Evolutionary conservation across 1,140 invertebrate genomes (phyloP).

Genomic region (Cyclina sinensis): DNA sequence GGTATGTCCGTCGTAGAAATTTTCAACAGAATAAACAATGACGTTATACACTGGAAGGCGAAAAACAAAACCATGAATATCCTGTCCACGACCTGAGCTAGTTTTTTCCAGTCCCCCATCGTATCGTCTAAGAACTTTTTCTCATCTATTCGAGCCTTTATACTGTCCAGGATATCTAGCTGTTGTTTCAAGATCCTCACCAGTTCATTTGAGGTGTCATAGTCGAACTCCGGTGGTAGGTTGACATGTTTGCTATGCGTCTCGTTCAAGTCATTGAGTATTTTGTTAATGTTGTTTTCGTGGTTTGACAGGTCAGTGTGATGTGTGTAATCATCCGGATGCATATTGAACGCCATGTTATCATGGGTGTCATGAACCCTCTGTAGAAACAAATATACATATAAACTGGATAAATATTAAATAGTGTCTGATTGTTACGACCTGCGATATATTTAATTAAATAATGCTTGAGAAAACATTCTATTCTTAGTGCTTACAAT

Average conservation of each 20-base stretch:
- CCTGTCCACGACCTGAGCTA: slow-evolving; percentile 78
- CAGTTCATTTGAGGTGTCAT: slow-evolving; percentile 4
- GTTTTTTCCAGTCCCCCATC: slow-evolving; percentile 74
- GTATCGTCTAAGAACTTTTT: slow-evolving; percentile 57
- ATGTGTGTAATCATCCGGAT: not conserved
- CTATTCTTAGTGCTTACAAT: too few species aligned
- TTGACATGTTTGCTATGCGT: not conserved
- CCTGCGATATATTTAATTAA: too few species aligned
- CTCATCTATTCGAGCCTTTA: slow-evolving; percentile 62
- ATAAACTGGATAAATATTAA: too few species aligned
- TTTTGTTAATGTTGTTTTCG: slow-evolving; percentile 48
- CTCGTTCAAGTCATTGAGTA: slow-evolving; percentile 15
- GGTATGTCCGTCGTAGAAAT: slow-evolving; percentile 32
- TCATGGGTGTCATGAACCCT: not conserved
- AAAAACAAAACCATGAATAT: slow-evolving; percentile 77
- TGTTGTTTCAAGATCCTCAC: slow-evolving; percentile 67
- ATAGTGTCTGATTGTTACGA: too few species aligned
- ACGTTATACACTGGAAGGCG: slow-evolving; percentile 66
- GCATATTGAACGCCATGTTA: not conserved
- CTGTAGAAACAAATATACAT: not conserved
- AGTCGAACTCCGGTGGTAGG: not conserved
- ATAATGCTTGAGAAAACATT: too few species aligned
- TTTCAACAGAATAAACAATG: slow-evolving; percentile 71
- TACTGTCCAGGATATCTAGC: slow-evolving; percentile 63
- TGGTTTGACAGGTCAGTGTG: not conserved